Base-by-base conservation (phyloP, 2,888 invertebrate species). In the Epirrita christyi region DNA sequence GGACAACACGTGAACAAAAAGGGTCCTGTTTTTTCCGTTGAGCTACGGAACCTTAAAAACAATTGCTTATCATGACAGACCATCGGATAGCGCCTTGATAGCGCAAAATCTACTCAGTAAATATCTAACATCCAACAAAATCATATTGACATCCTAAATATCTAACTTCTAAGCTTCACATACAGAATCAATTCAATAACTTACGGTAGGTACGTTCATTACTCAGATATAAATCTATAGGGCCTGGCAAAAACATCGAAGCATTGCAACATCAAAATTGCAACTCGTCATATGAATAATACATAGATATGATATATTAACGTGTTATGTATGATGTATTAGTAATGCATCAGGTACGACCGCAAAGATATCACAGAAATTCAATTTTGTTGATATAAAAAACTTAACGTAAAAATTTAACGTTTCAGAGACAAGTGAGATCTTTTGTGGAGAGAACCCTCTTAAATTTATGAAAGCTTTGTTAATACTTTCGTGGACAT, bases 261-360 rank as follows among this genome's bases (percentile, higher is more conserved):
- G 65, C 66, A 72, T 87, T 86, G 75, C 87, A 75, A 87, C 86
- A 87, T 85, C 81, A 77, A 85, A 83, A 82, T 80, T 78, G 74
- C 79, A 76, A 79, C 82, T 84, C 79, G 78, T 81, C 78, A 70
- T 73, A 88, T 89, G 85, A 88, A 89, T 88, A 83, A 88, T 76
- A 83, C 83, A 88, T 84, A 68, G 70, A 73, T 83, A 80, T 83
- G 83, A 83, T 85, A 81, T 80, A 81, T 83, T 83, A 84, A 79
- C 80, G 76, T 80, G 80, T 80, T 75, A 71, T 68, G 43, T 57
- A 29, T 50, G 48, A 43, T 66, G 72, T 71, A 73, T 72, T 74
- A 69, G 61, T 55, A 48, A 74, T 71, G 66, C 64, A 72, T 71
- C 72, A 64, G 68, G 69, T 68, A 70, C 61, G 63, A 68, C 64